phyloP scores from a whole-genome alignment of 2,888 invertebrate species.

The Parelbella ahira region DNA sequence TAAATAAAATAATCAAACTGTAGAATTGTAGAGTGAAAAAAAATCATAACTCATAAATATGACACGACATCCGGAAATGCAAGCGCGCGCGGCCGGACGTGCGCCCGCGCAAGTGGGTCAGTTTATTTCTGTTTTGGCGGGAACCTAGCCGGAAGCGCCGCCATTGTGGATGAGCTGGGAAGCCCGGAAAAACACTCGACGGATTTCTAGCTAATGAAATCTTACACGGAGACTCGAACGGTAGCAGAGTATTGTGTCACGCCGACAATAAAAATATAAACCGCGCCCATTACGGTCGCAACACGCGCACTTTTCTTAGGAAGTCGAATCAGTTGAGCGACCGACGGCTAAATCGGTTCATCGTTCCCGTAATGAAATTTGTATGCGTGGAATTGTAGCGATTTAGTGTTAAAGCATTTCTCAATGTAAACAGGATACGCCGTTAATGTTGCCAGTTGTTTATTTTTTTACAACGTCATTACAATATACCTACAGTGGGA shows the following conservation, averaged over 20 bases:
- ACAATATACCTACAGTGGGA: slow-evolving; percentile 43
- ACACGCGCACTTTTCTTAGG: slow-evolving; percentile 47
- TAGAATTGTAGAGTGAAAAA: slow-evolving; percentile 11
- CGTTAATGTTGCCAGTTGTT: slow-evolving; percentile 35
- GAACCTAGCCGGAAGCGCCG: slow-evolving; percentile 78
- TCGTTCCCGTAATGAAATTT: slow-evolving; percentile 45
- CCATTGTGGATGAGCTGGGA: slow-evolving; percentile 76
- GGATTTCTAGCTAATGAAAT: slow-evolving; percentile 77
- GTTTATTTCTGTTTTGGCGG: slow-evolving; percentile 80
- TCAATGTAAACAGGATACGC: slow-evolving; percentile 49
- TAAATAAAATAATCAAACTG: no score
- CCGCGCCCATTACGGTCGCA: slow-evolving; percentile 39
- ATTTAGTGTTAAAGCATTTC: slow-evolving; percentile 44
- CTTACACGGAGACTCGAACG: slow-evolving; percentile 54
- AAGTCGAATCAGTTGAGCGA: slow-evolving; percentile 55
- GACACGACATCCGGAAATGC: slow-evolving; percentile 77
- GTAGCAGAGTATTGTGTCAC: slow-evolving; percentile 48
- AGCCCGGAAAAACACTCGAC: slow-evolving; percentile 74
- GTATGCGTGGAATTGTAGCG: slow-evolving; percentile 50
- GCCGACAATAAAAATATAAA: slow-evolving; percentile 38
- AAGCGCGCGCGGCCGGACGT: slow-evolving; percentile 67
- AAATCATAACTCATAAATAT: slow-evolving; percentile 73
- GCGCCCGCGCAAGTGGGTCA: slow-evolving; percentile 72
- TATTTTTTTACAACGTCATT: slow-evolving; percentile 41
- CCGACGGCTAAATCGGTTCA: slow-evolving; percentile 46